Evolutionary conservation across 2,888 invertebrate genomes (phyloP).

Genomic region (Hymenopus coronatus): DNA sequence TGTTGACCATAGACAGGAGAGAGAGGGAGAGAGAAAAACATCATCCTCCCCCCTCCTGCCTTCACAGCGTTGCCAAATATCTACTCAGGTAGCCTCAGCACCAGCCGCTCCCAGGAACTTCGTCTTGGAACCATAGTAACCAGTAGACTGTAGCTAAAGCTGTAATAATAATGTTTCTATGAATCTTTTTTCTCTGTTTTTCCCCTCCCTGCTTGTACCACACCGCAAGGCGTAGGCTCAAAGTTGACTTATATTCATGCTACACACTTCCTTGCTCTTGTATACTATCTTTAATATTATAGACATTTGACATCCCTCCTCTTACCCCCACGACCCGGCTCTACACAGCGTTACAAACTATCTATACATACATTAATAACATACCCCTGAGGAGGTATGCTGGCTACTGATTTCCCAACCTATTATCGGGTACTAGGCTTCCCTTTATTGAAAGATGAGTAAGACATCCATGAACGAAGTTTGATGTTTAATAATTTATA

Average conservation of each 20-base stretch:
- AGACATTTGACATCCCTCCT: neutral
- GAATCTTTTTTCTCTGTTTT: neutral
- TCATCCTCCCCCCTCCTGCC: neutral
- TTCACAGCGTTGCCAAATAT: slow-evolving; percentile 11
- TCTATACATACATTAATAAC: neutral
- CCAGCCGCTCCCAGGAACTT: neutral
- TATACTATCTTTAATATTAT: neutral
- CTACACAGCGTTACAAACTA: neutral
- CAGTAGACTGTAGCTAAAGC: slow-evolving; percentile 11
- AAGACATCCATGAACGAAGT: neutral
- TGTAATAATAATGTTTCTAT: slow-evolving; percentile 18
- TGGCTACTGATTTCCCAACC: neutral
- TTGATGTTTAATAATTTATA: no score
- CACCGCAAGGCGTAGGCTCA: neutral
- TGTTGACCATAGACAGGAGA: neutral
- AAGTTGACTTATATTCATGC: slow-evolving; percentile 1
- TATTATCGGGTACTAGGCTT: neutral
- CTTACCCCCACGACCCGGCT: neutral
- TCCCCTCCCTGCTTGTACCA: neutral
- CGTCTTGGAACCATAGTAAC: slow-evolving; percentile 10
- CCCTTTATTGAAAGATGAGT: neutral
- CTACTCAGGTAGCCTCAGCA: slow-evolving; percentile 2
- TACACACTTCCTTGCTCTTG: neutral
- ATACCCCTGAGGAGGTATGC: neutral
- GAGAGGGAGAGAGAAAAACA: neutral